phyloP scores from a whole-genome alignment of 2,797 vertebrate genomes.

The Hyperoplus lanceolatus region DNA sequence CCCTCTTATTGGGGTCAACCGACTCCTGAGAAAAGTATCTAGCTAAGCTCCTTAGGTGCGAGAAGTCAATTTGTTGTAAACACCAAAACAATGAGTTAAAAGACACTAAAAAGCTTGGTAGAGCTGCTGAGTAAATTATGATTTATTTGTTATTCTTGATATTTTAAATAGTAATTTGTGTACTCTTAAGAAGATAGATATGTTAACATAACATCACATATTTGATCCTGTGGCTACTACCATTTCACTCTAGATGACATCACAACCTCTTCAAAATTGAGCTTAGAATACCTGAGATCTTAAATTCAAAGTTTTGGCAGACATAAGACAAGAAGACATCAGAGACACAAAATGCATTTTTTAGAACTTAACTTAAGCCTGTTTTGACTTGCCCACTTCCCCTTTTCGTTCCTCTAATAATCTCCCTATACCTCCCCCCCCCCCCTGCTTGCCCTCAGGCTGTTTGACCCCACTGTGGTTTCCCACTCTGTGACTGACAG shows the following conservation, averaged over 20 bases:
- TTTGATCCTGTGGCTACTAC: too few relatives aligned
- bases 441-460: constrained; percentile 16
- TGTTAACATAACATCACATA: too few relatives aligned
- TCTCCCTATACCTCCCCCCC: neutral
- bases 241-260: neutral
- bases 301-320: neutral
- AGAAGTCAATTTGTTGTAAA: neutral
- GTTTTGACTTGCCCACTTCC: constrained; percentile 42
- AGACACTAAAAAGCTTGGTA: neutral
- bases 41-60: neutral
- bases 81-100: neutral
- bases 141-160: neutral
- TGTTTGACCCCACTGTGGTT: constrained; percentile 36
- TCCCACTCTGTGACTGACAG: constrained; percentile 66
- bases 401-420: constrained; percentile 13
- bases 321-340: neutral
- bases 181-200: neutral
- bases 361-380: constrained; percentile 27
- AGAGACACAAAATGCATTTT: constrained; percentile 5
- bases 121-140: neutral
- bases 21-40: too few relatives aligned
- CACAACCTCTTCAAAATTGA: neutral
- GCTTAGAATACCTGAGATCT: neutral
- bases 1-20: neutral
- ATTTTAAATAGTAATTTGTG: neutral